A percentile compares a stretch with the other conserved stretches of the same genome.
Evolutionary conservation across 2,888 invertebrate species (phyloP).

Genomic region (Acleris literana): DNA sequence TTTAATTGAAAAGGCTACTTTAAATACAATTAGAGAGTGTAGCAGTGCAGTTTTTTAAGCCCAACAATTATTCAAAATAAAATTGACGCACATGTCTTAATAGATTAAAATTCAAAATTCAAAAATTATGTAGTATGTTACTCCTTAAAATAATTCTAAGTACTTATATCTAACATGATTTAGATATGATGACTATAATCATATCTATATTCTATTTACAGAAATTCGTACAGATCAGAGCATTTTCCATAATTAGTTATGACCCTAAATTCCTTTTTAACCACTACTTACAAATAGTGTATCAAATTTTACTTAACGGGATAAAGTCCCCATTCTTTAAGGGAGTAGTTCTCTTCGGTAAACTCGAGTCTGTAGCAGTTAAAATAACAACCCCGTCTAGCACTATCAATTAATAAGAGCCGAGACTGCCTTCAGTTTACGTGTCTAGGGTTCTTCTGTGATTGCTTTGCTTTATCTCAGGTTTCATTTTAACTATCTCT

Average conservation of each 20-base stretch:
- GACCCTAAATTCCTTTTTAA: background rate
- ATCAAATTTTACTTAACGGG: background rate
- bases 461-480: slow-evolving; percentile 19
- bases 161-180: no score
- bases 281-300: background rate
- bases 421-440: slow-evolving; percentile 17
- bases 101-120: no score
- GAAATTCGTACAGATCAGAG: no score
- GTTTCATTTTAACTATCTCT: background rate
- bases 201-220: no score
- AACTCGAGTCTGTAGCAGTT: slow-evolving; percentile 2
- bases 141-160: no score
- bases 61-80: background rate
- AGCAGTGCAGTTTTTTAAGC: background rate
- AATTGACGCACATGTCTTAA: no score
- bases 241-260: background rate
- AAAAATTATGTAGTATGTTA: no score
- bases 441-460: slow-evolving; percentile 22
- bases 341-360: background rate
- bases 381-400: slow-evolving; percentile 16
- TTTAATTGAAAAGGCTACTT: no score
- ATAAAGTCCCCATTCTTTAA: background rate
- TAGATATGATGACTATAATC: no score
- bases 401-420: slow-evolving; percentile 25
- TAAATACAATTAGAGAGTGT: no score